Percentiles rank a stretch among this genome's conserved stretches.
phyloP scores from a whole-genome alignment of 2,113 vertebrate species.

The Triplophysa siluroides region DNA sequence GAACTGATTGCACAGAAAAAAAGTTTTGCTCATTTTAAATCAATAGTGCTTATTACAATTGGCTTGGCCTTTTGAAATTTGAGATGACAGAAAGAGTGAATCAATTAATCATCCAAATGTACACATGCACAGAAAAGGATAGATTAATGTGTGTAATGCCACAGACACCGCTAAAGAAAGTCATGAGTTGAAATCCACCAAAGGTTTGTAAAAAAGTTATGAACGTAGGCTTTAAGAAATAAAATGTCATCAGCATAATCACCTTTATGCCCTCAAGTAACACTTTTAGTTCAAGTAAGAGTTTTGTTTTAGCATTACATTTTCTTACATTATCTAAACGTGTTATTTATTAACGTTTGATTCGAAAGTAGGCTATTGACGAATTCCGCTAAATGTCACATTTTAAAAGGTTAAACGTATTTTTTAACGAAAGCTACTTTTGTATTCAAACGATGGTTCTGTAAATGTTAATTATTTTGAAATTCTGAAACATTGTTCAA shows the following conservation, averaged over 20 bases:
- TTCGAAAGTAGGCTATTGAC: background rate
- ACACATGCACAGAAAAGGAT: slow-evolving; percentile 5
- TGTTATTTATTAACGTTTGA: background rate
- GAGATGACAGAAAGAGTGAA: background rate
- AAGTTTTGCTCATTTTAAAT: background rate
- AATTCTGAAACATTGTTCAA: background rate
- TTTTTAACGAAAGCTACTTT: background rate
- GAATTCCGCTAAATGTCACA: too few species aligned
- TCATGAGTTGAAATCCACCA: background rate
- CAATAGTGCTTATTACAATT: background rate
- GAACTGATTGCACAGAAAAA: background rate
- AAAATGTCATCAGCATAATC: background rate
- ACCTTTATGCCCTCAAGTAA: background rate
- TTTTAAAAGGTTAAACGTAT: too few species aligned
- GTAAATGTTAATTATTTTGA: background rate
- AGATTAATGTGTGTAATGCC: background rate
- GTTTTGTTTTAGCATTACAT: background rate
- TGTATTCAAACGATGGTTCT: background rate
- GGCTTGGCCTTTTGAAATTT: background rate
- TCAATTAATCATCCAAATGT: background rate
- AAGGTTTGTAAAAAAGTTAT: background rate
- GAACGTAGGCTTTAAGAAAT: background rate
- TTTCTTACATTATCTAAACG: background rate
- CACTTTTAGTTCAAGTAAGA: background rate
- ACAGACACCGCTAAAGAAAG: background rate